Evolutionary conservation across 2,797 vertebrate species (phyloP).

Genomic region (Crax fasciolata): DNA sequence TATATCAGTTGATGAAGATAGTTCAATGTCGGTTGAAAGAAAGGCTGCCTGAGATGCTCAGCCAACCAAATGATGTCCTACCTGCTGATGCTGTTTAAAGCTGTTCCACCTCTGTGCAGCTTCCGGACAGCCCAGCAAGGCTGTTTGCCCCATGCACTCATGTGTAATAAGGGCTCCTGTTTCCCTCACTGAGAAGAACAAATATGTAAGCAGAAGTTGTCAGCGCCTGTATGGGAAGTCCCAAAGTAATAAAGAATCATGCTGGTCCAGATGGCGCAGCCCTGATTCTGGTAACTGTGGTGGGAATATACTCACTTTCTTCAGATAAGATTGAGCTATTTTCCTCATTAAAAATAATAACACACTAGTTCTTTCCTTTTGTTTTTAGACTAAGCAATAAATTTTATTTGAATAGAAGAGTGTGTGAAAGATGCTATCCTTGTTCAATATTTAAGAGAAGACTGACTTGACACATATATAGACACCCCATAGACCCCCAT

Average conservation of each 20-base stretch:
- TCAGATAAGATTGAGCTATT: background rate
- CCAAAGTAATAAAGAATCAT: background rate
- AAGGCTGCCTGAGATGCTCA: background rate
- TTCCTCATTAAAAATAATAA: background rate
- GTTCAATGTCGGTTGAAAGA: background rate
- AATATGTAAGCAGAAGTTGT: background rate
- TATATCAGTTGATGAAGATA: accelerated
- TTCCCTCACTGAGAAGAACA: background rate
- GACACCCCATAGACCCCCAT: background rate
- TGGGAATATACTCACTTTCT: background rate
- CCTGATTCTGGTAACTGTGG: background rate
- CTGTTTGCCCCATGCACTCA: background rate
- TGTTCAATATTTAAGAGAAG: background rate
- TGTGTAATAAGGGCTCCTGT: background rate
- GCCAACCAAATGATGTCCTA: background rate
- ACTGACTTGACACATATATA: background rate
- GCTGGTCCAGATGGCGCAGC: background rate
- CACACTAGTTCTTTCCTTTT: background rate
- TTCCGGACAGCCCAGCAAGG: background rate
- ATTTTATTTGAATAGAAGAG: background rate
- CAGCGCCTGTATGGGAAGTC: background rate
- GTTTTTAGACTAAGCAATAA: background rate
- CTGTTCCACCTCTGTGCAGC: background rate
- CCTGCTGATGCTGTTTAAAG: background rate
- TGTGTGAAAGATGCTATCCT: background rate